phyloP scores from a whole-genome alignment of 53 echinoderm and acorn worm genomes.

The Holothuria leucospilota region DNA sequence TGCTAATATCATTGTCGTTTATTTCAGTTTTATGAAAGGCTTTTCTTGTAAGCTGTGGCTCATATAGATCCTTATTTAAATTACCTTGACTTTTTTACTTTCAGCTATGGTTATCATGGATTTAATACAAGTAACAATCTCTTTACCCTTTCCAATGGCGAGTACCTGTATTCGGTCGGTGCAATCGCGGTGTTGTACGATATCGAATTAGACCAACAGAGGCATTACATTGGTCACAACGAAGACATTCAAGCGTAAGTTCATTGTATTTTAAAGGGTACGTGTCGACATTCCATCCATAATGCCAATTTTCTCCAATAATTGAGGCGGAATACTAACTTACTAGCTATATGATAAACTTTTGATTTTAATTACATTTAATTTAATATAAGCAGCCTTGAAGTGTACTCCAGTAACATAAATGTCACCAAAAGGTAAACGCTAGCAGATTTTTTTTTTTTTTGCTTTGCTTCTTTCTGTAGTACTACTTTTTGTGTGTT shows the following conservation, averaged over 20 bases:
- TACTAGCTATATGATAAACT: too few relatives aligned
- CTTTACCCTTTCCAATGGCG: conserved; percentile 74
- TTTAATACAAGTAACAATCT: conserved; percentile 85
- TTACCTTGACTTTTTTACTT: background rate
- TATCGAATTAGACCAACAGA: conserved; percentile 76
- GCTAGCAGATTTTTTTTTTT: too few relatives aligned
- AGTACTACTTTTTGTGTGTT: too few relatives aligned
- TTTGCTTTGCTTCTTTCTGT: too few relatives aligned
- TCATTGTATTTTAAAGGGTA: background rate
- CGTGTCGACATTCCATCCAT: background rate
- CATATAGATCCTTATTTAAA: background rate
- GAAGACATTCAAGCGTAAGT: conserved; percentile 93
- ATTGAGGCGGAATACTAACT: background rate
- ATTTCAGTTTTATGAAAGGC: too few relatives aligned
- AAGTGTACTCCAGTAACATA: background rate
- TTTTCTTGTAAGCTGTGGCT: too few relatives aligned
- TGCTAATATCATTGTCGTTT: too few relatives aligned
- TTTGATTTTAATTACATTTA: too few relatives aligned
- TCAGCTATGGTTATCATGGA: conserved; percentile 92
- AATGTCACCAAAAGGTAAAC: too few relatives aligned
- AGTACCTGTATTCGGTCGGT: conserved; percentile 84
- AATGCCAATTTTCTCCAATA: background rate
- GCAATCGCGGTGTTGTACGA: conserved; percentile 88
- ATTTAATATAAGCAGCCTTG: too few relatives aligned
- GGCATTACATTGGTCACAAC: conserved; percentile 93